These are phyloP conservation scores for Nephila pilipes DNA, from an alignment of 1,140 invertebrate genomes.

Conservation along the genomic window DNA sequence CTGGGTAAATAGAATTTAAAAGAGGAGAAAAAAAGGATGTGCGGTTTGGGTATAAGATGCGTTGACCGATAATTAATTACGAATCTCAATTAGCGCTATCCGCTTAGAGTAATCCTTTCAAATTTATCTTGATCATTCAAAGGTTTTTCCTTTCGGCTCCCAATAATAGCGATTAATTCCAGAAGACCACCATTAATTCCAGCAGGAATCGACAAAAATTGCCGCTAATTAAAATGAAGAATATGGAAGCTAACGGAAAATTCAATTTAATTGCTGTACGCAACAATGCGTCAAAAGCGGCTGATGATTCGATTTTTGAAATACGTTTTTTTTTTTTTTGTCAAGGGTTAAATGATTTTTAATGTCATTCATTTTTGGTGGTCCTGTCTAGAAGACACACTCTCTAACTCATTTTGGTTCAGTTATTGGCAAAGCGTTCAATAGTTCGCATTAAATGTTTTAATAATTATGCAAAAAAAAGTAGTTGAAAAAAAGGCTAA, in stretches of 20 bases:
- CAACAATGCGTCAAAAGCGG: constrained; percentile 14
- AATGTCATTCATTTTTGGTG: background rate
- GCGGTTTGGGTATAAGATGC: background rate
- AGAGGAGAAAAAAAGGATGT: background rate
- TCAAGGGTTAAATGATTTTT: background rate
- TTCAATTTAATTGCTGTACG: constrained; percentile 47
- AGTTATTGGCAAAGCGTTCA: background rate
- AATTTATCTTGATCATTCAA: constrained; percentile 32
- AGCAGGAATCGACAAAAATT: constrained; percentile 24
- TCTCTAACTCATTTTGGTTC: background rate
- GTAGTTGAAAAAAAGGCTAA: background rate
- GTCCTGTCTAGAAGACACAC: background rate
- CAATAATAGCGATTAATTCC: constrained; percentile 41
- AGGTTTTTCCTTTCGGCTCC: background rate
- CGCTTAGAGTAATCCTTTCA: constrained; percentile 42
- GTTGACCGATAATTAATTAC: constrained; percentile 52
- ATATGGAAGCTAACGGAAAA: background rate
- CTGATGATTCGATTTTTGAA: background rate
- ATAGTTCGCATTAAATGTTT: background rate
- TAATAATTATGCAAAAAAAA: background rate
- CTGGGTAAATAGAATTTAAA: background rate
- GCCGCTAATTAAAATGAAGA: constrained; percentile 40
- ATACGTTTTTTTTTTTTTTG: background rate
- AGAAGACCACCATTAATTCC: constrained; percentile 34
- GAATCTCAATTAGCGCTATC: constrained; percentile 47